phyloP scores from a whole-genome alignment of 2,888 invertebrate genomes.

The Slavum lentiscoides region DNA sequence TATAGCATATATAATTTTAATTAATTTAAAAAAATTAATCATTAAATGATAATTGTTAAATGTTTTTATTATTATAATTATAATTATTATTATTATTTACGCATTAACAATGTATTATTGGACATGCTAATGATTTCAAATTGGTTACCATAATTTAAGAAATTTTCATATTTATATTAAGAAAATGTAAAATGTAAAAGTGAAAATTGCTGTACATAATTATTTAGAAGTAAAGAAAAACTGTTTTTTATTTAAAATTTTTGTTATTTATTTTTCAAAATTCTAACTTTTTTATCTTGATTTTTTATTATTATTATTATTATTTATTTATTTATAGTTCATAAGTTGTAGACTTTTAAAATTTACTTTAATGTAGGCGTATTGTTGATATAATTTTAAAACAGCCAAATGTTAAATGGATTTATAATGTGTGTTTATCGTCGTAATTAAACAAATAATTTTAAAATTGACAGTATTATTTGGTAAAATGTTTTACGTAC shows the following conservation, averaged over 20 bases:
- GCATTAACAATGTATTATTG: constrained; percentile 53
- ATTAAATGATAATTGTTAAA: constrained; percentile 48
- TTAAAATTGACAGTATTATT: constrained; percentile 51
- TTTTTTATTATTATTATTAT: constrained; percentile 43
- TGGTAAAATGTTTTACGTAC: constrained; percentile 50
- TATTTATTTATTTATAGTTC: constrained; percentile 44
- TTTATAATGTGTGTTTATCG: constrained; percentile 35
- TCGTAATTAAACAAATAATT: constrained; percentile 40
- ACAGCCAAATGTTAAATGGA: constrained; percentile 44
- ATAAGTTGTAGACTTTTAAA: constrained; percentile 42
- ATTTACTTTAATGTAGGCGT: constrained; percentile 33
- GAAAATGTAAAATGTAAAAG: constrained; percentile 42
- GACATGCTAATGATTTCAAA: constrained; percentile 53
- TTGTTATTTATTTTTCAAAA: constrained; percentile 53
- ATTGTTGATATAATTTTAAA: constrained; percentile 38
- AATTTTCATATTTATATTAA: constrained; percentile 41
- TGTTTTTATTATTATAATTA: constrained; percentile 49
- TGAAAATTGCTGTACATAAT: constrained; percentile 40
- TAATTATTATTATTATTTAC: constrained; percentile 43
- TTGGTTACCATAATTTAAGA: constrained; percentile 53
- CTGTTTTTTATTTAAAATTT: constrained; percentile 50
- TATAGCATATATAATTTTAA: not conserved
- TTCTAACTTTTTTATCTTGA: constrained; percentile 52
- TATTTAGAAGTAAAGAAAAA: constrained; percentile 41
- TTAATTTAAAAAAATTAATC: constrained; percentile 32